Percentiles rank a stretch among this genome's conserved stretches.
Evolutionary conservation across 2,888 invertebrate species (phyloP).

Genomic region (Ormyrus nitidulus): DNA sequence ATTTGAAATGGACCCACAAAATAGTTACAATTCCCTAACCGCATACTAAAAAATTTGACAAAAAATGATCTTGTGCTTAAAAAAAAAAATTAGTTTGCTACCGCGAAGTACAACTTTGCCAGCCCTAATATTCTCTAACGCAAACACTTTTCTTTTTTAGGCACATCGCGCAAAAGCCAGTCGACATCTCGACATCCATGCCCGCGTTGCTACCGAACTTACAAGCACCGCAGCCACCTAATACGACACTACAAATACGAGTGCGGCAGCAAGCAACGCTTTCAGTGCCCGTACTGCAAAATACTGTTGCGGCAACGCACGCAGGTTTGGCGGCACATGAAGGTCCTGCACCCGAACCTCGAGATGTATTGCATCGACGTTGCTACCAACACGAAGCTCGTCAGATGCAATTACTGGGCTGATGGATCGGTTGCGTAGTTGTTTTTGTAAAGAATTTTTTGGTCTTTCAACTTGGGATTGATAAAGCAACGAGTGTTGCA

Average conservation of each 20-base stretch:
- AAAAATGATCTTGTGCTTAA: no score
- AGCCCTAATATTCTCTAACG: no score
- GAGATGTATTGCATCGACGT: constrained; percentile 70
- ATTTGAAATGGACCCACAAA: no score
- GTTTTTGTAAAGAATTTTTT: no score
- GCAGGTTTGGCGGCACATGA: constrained; percentile 71
- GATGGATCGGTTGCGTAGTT: background rate
- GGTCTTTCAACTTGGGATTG: no score
- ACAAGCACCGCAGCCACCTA: constrained; percentile 80
- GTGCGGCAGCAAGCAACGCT: constrained; percentile 72
- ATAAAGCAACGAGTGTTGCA: no score
- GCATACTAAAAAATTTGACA: no score
- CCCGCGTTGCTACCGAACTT: constrained; percentile 78
- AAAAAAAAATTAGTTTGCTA: no score
- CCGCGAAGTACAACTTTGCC: no score
- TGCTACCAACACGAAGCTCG: constrained; percentile 64
- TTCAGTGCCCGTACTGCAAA: constrained; percentile 73
- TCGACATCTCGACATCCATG: constrained; percentile 72
- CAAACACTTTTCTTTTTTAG: background rate
- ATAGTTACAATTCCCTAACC: no score
- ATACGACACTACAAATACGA: constrained; percentile 77
- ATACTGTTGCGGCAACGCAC: constrained; percentile 69
- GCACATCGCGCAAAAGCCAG: background rate
- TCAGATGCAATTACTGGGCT: background rate
- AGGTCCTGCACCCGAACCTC: constrained; percentile 66